These are phyloP conservation scores for Drosophila diplacantha DNA, from an alignment of 2,888 invertebrate species.

Conservation along the genomic window DNA sequence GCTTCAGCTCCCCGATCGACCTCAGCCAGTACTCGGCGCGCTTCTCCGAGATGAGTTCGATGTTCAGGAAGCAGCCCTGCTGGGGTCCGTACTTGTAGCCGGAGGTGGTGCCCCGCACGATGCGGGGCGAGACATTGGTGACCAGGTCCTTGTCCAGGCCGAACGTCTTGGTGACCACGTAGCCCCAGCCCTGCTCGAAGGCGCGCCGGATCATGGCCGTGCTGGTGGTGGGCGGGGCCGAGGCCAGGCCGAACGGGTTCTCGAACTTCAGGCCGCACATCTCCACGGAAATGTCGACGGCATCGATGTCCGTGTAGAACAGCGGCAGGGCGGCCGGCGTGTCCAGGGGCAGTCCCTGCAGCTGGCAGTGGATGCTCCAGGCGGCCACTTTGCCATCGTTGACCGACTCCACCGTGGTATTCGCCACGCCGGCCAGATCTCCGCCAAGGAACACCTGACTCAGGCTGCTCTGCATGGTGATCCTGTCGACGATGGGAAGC, in stretches of 20 bases:
- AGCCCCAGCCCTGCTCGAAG: slow-evolving; percentile 98
- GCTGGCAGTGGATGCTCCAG: slow-evolving; percentile 94
- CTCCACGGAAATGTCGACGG: slow-evolving; percentile 94
- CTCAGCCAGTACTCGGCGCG: slow-evolving; percentile 94
- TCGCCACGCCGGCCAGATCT: slow-evolving; percentile 94
- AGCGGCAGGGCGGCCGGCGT: slow-evolving; percentile 88
- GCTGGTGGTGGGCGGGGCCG: slow-evolving; percentile 96
- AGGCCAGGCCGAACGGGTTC: slow-evolving; percentile 98
- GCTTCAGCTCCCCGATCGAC: slow-evolving; percentile 91
- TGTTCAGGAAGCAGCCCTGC: slow-evolving; percentile 97
- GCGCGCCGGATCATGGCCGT: slow-evolving; percentile 96
- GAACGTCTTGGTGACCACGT: slow-evolving; percentile 98
- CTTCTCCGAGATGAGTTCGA: slow-evolving; percentile 98
- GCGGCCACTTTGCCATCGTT: slow-evolving; percentile 99
- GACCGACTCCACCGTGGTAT: slow-evolving; percentile 98
- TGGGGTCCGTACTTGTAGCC: slow-evolving; percentile 95
- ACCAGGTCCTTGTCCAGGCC: slow-evolving; percentile 96
- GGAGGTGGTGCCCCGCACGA: slow-evolving; percentile 94
- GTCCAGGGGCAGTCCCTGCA: slow-evolving; percentile 85
- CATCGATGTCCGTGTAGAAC: slow-evolving; percentile 94
- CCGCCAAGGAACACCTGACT: slow-evolving; percentile 94
- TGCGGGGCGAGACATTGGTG: slow-evolving; percentile 97
- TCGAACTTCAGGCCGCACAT: slow-evolving; percentile 95
- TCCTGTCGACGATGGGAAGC: slow-evolving; percentile 86
- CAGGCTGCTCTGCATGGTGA: slow-evolving; percentile 88